phyloP scores from a whole-genome alignment of 2,888 invertebrate genomes.

The Agrochola lychnidis region DNA sequence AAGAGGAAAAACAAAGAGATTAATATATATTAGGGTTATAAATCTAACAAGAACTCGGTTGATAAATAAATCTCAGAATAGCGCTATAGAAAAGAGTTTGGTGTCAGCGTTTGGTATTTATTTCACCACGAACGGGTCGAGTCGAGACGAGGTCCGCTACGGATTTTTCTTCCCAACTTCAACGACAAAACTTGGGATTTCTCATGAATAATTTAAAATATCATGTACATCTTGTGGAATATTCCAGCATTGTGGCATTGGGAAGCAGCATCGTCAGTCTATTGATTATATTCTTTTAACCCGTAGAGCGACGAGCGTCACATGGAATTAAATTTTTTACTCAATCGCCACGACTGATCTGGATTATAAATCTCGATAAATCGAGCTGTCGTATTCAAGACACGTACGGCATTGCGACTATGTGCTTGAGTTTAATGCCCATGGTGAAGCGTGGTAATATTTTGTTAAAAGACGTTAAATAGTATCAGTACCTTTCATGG shows the following conservation, averaged over 20 bases:
- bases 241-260: constrained; percentile 65
- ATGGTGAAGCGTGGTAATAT: constrained; percentile 61
- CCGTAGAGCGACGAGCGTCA: constrained; percentile 53
- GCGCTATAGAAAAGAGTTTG: constrained; percentile 76
- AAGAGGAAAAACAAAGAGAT: constrained; percentile 73
- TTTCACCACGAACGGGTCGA: constrained; percentile 70
- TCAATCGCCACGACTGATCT: constrained; percentile 66
- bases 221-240: constrained; percentile 78
- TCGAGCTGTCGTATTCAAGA: constrained; percentile 76
- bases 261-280: constrained; percentile 42
- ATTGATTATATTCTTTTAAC: constrained; percentile 66
- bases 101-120: constrained; percentile 80
- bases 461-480: constrained; percentile 35
- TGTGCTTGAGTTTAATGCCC: constrained; percentile 73
- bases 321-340: constrained; percentile 74
- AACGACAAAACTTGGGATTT: constrained; percentile 82
- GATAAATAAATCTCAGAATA: constrained; percentile 79
- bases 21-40: constrained; percentile 76
- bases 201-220: constrained; percentile 87
- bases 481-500: constrained; percentile 5
- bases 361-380: constrained; percentile 78
- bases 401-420: constrained; percentile 77
- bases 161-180: constrained; percentile 80
- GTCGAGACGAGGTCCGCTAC: constrained; percentile 70
- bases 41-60: constrained; percentile 75